Base-by-base conservation (phyloP, 2,113 vertebrate genomes). In the Poeciliopsis prolifica region DNA sequence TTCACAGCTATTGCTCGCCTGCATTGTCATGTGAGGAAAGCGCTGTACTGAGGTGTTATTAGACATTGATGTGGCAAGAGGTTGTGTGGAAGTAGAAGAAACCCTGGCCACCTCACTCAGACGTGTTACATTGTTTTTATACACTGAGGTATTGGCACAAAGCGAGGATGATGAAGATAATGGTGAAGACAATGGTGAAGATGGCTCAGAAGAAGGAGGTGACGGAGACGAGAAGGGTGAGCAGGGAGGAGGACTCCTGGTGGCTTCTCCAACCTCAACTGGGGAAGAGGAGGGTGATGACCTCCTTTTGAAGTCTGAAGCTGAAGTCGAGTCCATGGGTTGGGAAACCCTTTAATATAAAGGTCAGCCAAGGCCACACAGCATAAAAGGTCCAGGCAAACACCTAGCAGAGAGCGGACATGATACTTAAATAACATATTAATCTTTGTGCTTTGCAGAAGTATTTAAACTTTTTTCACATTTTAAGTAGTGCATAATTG, bases 211-310 rank as follows among this genome's bases (percentile, higher is more conserved):
- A 1, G 91, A 94, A 10, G 91, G 90, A 22, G 93, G 91, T 0
- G 93, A 94, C 1, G 79, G 75, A 29, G 90, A 93, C 22, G 88
- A 83, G 17, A 90, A 92, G 19, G 93, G 87, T 0, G 92, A 92
- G 79, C 79, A 68, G 51, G 72, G 76, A 33, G 81, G 82, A 70
- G 91, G 88, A 82, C 92, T 94, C 78, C 89, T 89, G 67, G 85
- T 28, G 22, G 83, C 75, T 71, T 92, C 82, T 72, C 76, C 80
- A 29, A 75, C 63, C 58, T 77, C 81, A 67, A 74, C 33, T n/a
- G 88, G 72, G 5, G 85, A 79, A 67, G 87, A 88, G 68, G 88
- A 79, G 63, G 83, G 61, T 40, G 74, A 68, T 28, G 86, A 82
- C 83, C 85, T 91, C 78, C 87, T 78, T 86, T 88, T 94, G 65